These are phyloP conservation scores for Colaptes auratus DNA, from an alignment of 2,113 vertebrate species.

Conservation along the genomic window DNA sequence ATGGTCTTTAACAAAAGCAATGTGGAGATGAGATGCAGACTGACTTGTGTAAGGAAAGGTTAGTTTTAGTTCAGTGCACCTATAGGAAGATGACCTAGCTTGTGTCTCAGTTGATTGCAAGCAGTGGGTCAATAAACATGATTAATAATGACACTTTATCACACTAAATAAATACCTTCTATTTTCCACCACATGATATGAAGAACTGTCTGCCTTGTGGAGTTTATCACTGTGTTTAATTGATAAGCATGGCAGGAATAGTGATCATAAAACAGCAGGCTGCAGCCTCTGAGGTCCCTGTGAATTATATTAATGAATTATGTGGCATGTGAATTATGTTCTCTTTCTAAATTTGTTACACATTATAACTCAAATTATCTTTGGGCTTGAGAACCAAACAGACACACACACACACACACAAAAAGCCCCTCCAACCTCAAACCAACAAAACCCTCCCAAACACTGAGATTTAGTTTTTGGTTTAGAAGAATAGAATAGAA, in stretches of 20 bases:
- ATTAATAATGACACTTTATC: not conserved
- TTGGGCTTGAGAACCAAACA: not conserved
- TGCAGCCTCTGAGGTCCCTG: constrained; percentile 16
- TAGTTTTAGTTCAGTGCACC: not conserved
- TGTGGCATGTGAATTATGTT: constrained; percentile 1
- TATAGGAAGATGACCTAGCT: not conserved
- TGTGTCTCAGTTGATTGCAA: not conserved
- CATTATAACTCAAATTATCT: not conserved
- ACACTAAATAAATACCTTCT: not conserved
- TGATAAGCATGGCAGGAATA: constrained; percentile 34
- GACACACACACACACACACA: no score
- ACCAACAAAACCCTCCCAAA: not conserved
- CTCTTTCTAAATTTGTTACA: not conserved
- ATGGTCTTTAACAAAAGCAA: not conserved
- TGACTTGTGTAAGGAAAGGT: not conserved
- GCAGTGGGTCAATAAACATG: not conserved
- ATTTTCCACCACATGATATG: not conserved
- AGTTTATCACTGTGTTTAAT: constrained; percentile 35
- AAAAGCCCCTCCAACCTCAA: not conserved
- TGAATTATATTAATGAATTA: constrained; percentile 51
- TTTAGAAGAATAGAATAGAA: no score
- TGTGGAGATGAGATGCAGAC: not conserved
- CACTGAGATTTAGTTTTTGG: not conserved
- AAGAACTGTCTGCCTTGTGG: constrained; percentile 53
- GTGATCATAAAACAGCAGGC: constrained; percentile 42